Evolutionary conservation across 2,888 invertebrate genomes (phyloP), one percentile per base, ranked within the genome.

Genomic region (Drosophila parthenogenetica): DNA sequence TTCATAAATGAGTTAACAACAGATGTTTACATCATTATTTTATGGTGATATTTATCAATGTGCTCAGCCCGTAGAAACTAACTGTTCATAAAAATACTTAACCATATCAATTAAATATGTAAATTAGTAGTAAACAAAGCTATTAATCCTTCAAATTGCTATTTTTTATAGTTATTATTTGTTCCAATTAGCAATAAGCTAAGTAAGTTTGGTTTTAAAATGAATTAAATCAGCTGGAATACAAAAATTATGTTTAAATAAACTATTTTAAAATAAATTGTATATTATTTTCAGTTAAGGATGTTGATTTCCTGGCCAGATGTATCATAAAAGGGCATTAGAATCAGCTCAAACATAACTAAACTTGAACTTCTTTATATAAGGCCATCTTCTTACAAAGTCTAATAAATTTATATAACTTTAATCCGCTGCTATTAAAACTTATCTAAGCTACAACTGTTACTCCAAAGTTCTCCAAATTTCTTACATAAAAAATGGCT

Each of bases 11-110:
- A 69, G 70, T 67, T 70, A 76, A 66, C 64, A 88, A 75, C 87
- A 86, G 81, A 86, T 86, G 89, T 75, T 88, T 69, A 75, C 84
- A 88, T 71, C 67, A 73, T 75, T 78, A 57, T 54, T 72, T 68
- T 57, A 73, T 62, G 54, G 69, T 60, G 57, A 69, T 72, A 66
- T 73, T 67, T 67, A 65, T 70, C 59, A 74, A 78, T 62, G 46
- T 54, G 48, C 58, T 61, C 7, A 53, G 2, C 45, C 43, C 58
- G 46, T 58, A 35, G 17, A 42, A 54, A 55, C 43, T 43, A 16
- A 42, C 40, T 42, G 60, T 32, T 29, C 40, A 45, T 17, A 48
- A 55, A 29, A 37, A 51, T 35, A 45, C 25, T 19, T 46, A 19
- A 5, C 55, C 7, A 11, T 46, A 37, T 39, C 29, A 43, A 54